These are phyloP conservation scores for Villa cingulata DNA, from an alignment of 2,888 invertebrate species.

Conservation along the genomic window DNA sequence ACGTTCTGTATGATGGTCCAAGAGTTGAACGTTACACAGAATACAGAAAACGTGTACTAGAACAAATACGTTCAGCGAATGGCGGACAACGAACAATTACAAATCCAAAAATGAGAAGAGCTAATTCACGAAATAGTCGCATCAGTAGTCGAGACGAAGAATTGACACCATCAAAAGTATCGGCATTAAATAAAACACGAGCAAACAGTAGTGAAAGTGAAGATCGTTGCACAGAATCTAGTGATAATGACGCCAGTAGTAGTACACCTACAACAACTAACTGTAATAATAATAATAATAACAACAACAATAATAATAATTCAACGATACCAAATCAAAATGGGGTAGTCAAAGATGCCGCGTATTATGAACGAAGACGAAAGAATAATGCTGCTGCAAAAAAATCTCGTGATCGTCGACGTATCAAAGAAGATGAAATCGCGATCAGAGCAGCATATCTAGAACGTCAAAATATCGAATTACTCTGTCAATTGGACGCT, in stretches of 20 bases:
- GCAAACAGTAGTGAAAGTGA: constrained; percentile 26
- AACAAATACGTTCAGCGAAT: constrained; percentile 50
- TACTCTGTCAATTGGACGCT: constrained; percentile 54
- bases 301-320: constrained; percentile 8
- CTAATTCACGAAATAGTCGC: constrained; percentile 25
- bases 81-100: constrained; percentile 42
- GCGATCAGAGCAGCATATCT: constrained; percentile 77
- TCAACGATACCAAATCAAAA: constrained; percentile 14
- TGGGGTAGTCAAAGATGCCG: constrained; percentile 50
- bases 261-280: neutral
- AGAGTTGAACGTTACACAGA: constrained; percentile 54
- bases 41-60: constrained; percentile 50
- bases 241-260: constrained; percentile 26
- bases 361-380: constrained; percentile 74
- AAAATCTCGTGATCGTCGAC: constrained; percentile 76
- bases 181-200: constrained; percentile 6
- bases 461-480: constrained; percentile 73
- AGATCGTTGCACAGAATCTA: constrained; percentile 28
- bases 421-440: constrained; percentile 83
- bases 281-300: constrained; percentile 3
- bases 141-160: constrained; percentile 14
- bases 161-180: neutral
- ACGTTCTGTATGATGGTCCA: constrained; percentile 40
- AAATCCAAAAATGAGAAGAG: constrained; percentile 61
- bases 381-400: constrained; percentile 95